Percentiles rank a stretch among this genome's conserved stretches.
Evolutionary conservation across 2,888 invertebrate species (phyloP).

Genomic region (Tenodera sinensis): DNA sequence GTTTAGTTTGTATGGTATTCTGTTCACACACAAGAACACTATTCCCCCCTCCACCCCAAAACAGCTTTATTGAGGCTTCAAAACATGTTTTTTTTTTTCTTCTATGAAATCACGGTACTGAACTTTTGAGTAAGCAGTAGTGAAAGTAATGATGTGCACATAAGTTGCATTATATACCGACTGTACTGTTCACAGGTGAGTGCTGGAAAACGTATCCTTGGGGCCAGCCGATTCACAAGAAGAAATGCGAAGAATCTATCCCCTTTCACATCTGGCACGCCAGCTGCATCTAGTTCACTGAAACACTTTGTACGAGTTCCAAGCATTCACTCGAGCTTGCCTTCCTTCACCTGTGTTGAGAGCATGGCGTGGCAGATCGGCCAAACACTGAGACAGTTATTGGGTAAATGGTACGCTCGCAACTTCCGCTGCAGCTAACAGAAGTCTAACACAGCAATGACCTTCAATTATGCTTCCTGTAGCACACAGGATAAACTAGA

Average conservation of each 20-base stretch:
- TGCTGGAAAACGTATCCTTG: not conserved
- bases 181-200: not conserved
- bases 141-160: no score
- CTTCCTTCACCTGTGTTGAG: not conserved
- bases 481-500: no score
- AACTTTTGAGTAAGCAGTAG: no score
- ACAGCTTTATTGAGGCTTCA: no score
- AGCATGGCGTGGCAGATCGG: not conserved
- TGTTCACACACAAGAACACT: no score
- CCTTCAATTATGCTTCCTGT: no score
- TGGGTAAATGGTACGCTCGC: not conserved
- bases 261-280: not conserved
- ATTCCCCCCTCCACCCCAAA: no score
- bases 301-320: conserved; percentile 5
- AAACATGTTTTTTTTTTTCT: no score
- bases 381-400: not conserved
- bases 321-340: conserved; percentile 11
- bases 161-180: no score
- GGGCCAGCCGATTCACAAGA: not conserved
- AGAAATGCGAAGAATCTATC: not conserved
- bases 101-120: no score
- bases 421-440: not conserved
- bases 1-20: no score
- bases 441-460: no score
- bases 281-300: not conserved